phyloP scores from a whole-genome alignment of 2,113 vertebrate species.

The Neolamprologus variostigma region DNA sequence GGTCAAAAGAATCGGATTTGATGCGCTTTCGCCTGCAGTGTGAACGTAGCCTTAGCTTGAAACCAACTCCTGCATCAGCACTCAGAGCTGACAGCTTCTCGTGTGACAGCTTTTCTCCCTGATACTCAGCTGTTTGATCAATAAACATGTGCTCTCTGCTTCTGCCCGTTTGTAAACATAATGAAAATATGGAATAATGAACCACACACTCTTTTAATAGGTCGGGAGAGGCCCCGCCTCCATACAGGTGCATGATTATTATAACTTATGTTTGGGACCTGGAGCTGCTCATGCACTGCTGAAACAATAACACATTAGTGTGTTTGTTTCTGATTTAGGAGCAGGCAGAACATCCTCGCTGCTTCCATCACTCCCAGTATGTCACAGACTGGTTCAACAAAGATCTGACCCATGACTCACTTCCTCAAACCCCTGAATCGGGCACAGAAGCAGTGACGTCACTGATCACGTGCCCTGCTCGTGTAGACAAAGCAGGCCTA shows the following conservation, averaged over 20 bases:
- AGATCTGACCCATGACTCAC: neutral
- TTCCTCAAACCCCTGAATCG: neutral
- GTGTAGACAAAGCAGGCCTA: neutral
- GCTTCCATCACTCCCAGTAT: neutral
- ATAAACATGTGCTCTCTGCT: neutral
- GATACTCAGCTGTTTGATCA: neutral
- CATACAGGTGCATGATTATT: neutral
- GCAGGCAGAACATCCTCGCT: neutral
- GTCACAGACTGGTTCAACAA: neutral
- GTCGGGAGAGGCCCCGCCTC: neutral
- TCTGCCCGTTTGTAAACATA: neutral
- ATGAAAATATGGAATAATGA: neutral
- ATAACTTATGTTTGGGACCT: neutral
- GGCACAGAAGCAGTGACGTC: neutral
- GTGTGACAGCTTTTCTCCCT: neutral
- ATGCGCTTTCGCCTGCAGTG: too few species aligned
- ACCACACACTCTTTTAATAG: neutral
- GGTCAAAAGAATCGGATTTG: accelerated
- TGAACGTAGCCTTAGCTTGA: neutral
- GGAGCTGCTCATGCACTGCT: neutral
- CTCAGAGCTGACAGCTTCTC: neutral
- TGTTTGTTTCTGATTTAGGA: neutral
- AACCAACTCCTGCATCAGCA: neutral
- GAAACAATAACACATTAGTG: neutral
- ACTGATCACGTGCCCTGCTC: neutral